Conservation (phyloP, 2,888 invertebrate genomes). For the Tipula helvola region DNA sequence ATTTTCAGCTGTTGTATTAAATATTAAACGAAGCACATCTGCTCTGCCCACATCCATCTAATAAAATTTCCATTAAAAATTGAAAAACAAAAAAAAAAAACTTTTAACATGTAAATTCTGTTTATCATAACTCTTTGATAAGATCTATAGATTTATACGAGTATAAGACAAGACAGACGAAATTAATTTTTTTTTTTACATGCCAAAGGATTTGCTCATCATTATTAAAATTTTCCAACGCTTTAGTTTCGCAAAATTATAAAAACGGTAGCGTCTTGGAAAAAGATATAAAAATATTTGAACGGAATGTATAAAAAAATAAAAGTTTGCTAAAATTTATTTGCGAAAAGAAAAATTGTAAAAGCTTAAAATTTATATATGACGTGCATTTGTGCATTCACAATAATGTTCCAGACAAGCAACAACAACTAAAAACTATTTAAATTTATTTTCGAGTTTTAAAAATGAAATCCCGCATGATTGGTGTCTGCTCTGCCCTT, state of each 20-base stretch:
- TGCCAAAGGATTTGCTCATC: neutral
- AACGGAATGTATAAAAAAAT: neutral
- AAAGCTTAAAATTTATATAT: neutral
- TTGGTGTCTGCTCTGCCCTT: too few species aligned
- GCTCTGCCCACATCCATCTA: neutral
- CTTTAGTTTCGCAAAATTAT: neutral
- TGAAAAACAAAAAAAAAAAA: neutral
- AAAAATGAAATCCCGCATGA: too few species aligned
- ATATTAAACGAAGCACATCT: too few species aligned
- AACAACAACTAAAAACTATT: neutral
- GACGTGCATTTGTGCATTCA: neutral
- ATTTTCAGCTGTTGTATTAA: too few species aligned
- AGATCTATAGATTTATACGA: neutral
- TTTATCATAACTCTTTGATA: neutral
- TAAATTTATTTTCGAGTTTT: too few species aligned
- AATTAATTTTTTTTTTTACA: neutral
- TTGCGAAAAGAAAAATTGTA: neutral
- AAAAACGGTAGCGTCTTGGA: neutral
- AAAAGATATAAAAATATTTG: neutral
- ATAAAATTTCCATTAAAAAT: neutral
- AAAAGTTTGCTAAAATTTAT: neutral
- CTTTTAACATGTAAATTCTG: neutral
- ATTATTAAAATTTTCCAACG: neutral
- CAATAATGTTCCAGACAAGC: neutral
- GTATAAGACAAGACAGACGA: neutral